Conservation (phyloP, 2,797 vertebrate genomes). For the Australoheros facetus region DNA sequence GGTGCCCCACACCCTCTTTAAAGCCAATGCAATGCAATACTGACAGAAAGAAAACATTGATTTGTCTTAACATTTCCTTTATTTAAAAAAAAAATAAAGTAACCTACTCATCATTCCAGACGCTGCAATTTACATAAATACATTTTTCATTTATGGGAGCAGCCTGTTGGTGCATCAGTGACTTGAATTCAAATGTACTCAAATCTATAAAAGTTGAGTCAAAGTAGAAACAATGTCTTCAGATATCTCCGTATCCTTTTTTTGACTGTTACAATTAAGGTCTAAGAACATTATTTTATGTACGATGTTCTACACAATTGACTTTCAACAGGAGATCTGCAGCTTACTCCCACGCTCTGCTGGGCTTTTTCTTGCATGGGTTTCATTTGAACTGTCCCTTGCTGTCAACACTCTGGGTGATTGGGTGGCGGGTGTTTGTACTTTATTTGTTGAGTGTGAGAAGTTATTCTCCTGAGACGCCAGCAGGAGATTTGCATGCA, state of each 20-base stretch:
- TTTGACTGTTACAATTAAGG: conserved; percentile 14
- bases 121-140: not conserved
- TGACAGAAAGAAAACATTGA: not conserved
- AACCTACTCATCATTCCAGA: not conserved
- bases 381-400: conserved; percentile 64
- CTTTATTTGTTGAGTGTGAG: conserved; percentile 63
- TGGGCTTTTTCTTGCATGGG: conserved; percentile 52
- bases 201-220: conserved; percentile 30
- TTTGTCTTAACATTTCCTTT: not conserved
- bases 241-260: conserved; percentile 10
- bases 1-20: not conserved
- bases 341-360: conserved; percentile 49
- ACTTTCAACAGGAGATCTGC: conserved; percentile 46
- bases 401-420: conserved; percentile 62
- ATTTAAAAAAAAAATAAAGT: too few relatives aligned
- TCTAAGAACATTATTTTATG: conserved; percentile 21
- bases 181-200: conserved; percentile 50
- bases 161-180: conserved; percentile 1
- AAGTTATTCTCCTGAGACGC: conserved; percentile 73
- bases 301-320: conserved; percentile 45
- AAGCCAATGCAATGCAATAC: not conserved
- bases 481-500: conserved; percentile 74
- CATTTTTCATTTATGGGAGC: conserved; percentile 5
- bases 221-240: conserved; percentile 33
- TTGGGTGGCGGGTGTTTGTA: conserved; percentile 53